A percentile compares a stretch with the other conserved stretches of the same genome.
These are phyloP conservation scores for Bursaphelenchus okinawaensis DNA, from an alignment of 2,888 invertebrate genomes.

Conservation along the genomic window DNA sequence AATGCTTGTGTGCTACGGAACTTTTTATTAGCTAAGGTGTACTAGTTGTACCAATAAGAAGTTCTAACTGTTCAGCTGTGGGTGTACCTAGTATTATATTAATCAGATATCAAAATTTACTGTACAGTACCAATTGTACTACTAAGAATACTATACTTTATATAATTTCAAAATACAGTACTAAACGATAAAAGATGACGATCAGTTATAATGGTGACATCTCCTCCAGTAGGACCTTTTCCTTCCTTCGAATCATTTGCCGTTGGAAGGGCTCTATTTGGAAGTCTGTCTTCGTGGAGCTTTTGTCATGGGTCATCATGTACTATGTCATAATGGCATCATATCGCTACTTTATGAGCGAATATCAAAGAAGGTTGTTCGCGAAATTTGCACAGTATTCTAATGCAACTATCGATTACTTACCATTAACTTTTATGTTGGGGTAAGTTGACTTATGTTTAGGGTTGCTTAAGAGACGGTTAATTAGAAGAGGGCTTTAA, in stretches of 20 bases:
- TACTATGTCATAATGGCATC: conserved; percentile 44
- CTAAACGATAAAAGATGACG: conserved; percentile 9
- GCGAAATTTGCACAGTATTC: conserved; percentile 9
- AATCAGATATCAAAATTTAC: too few relatives aligned
- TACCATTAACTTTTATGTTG: conserved; percentile 3
- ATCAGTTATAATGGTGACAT: conserved; percentile 13
- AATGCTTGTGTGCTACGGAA: not conserved
- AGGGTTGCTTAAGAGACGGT: too few relatives aligned
- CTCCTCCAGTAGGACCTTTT: conserved; percentile 4
- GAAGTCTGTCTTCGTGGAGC: conserved; percentile 46
- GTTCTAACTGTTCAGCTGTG: too few relatives aligned
- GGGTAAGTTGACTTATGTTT: not conserved
- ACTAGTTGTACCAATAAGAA: too few relatives aligned
- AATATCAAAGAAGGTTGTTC: conserved; percentile 30
- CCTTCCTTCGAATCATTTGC: conserved; percentile 18
- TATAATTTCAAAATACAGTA: too few relatives aligned
- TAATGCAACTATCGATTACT: conserved; percentile 2
- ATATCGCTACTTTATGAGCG: conserved; percentile 37
- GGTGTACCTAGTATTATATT: too few relatives aligned
- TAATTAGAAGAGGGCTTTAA: too few relatives aligned
- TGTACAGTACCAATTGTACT: too few relatives aligned
- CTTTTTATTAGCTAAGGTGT: too few relatives aligned
- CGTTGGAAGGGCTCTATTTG: conserved; percentile 34
- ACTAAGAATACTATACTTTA: too few relatives aligned
- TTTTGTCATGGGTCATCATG: conserved; percentile 36